phyloP scores from a whole-genome alignment of 2,113 vertebrate species.

The Psilopogon haemacephalus region DNA sequence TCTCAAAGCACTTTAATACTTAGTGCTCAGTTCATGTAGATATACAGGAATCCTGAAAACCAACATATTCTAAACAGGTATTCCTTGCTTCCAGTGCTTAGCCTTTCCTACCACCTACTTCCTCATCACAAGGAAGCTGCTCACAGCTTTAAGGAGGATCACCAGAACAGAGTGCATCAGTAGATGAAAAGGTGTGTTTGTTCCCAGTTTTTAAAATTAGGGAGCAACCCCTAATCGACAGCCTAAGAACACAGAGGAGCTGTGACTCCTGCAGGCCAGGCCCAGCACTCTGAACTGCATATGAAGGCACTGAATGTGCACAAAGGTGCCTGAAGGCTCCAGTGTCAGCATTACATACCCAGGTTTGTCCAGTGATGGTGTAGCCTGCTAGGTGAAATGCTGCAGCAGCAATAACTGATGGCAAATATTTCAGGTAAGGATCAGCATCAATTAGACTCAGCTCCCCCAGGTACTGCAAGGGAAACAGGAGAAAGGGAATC shows the following conservation, averaged over 20 bases:
- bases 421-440: constrained; percentile 91
- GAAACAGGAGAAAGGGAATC: neutral
- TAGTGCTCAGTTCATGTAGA: neutral
- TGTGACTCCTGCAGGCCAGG: neutral
- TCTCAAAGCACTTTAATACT: neutral
- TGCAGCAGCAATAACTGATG: constrained; percentile 89
- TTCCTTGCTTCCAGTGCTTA: neutral
- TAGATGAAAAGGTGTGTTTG: neutral
- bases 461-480: constrained; percentile 89
- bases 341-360: constrained; percentile 76
- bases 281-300: neutral
- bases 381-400: constrained; percentile 86
- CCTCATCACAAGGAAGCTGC: neutral
- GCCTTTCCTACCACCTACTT: neutral
- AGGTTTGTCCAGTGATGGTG: constrained; percentile 83
- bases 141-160: neutral
- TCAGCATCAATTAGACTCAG: constrained; percentile 93
- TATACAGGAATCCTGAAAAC: neutral
- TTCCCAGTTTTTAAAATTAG: neutral
- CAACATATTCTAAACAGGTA: neutral
- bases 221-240: neutral
- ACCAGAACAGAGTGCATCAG: neutral
- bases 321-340: fast-evolving
- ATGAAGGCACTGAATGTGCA: fast-evolving
- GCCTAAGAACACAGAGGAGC: neutral